Evolutionary conservation across 1,140 invertebrate genomes (phyloP).

Genomic region (Anoplophora glabripennis): DNA sequence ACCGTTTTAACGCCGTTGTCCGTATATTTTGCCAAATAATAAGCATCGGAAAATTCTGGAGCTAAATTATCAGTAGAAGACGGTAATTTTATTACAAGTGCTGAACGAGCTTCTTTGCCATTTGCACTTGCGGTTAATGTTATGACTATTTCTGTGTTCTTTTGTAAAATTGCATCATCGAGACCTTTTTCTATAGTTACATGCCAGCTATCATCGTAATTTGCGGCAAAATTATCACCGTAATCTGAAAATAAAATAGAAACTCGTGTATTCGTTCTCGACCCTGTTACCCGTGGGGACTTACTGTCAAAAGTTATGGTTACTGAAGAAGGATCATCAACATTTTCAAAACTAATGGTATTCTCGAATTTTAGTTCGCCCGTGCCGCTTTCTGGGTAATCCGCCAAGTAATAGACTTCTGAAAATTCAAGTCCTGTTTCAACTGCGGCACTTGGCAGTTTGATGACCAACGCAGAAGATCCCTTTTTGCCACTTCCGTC

Average conservation of each 20-base stretch:
- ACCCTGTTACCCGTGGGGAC: too few species aligned
- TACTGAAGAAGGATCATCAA: too few species aligned
- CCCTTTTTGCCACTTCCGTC: neutral
- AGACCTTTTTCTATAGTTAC: neutral
- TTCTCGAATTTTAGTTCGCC: neutral
- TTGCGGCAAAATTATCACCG: neutral
- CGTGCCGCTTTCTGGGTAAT: slow-evolving; percentile 1
- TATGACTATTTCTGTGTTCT: neutral
- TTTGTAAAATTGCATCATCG: neutral
- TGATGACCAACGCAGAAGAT: slow-evolving; percentile 4
- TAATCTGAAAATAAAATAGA: neutral
- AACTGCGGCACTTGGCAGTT: slow-evolving; percentile 16
- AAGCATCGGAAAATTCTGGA: slow-evolving; percentile 6
- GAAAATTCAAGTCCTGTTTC: slow-evolving; percentile 1
- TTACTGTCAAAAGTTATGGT: too few species aligned
- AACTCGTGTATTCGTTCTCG: too few species aligned
- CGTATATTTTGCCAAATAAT: slow-evolving; percentile 6
- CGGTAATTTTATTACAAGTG: slow-evolving; percentile 2
- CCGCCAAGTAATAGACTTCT: slow-evolving; percentile 11
- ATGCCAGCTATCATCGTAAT: neutral
- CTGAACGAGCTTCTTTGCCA: neutral
- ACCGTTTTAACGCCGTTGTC: neutral
- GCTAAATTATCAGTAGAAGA: neutral
- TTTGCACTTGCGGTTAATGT: neutral
- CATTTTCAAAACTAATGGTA: neutral